These are phyloP conservation scores for Quadroppia sp. DNA, from an alignment of 2,888 invertebrate genomes.

Conservation along the genomic window DNA sequence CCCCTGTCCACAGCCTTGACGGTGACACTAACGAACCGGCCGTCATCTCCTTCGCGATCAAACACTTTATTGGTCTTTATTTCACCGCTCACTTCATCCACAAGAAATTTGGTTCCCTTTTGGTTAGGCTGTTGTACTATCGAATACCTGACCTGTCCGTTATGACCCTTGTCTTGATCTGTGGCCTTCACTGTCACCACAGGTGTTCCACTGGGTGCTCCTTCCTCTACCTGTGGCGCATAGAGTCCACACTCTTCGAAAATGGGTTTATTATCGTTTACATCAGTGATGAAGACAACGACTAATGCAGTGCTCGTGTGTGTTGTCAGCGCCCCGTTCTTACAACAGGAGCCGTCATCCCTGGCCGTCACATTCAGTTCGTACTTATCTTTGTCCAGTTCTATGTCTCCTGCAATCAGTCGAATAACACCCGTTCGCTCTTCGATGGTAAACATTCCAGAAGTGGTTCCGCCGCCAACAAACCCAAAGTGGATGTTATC, in stretches of 20 bases:
- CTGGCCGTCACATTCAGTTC: slow-evolving; percentile 93
- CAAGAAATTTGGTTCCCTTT: slow-evolving; percentile 89
- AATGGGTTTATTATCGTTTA: slow-evolving; percentile 93
- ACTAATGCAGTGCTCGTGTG: slow-evolving; percentile 92
- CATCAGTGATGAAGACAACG: slow-evolving; percentile 92
- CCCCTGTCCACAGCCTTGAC: slow-evolving; percentile 98
- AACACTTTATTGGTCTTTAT: slow-evolving; percentile 93
- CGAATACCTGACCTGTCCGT: slow-evolving; percentile 69
- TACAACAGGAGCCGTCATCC: slow-evolving; percentile 96
- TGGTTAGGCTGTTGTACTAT: slow-evolving; percentile 93
- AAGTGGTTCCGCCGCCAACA: slow-evolving; percentile 76
- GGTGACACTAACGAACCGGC: slow-evolving; percentile 91
- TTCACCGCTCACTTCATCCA: slow-evolving; percentile 91
- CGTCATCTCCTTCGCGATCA: slow-evolving; percentile 93
- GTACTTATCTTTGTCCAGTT: slow-evolving; percentile 86
- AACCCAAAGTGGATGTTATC: slow-evolving; percentile 86
- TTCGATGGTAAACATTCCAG: slow-evolving; percentile 90
- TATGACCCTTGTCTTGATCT: slow-evolving; percentile 87
- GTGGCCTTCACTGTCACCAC: slow-evolving; percentile 83
- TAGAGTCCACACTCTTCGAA: slow-evolving; percentile 91
- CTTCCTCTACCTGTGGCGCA: slow-evolving; percentile 88
- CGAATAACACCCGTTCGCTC: slow-evolving; percentile 88
- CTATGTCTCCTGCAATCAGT: slow-evolving; percentile 77
- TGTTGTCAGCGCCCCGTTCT: slow-evolving; percentile 76
- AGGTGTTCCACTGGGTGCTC: slow-evolving; percentile 86